Evolutionary conservation across 1,140 invertebrate genomes (phyloP).

Genomic region (Drosophila arawakana): DNA sequence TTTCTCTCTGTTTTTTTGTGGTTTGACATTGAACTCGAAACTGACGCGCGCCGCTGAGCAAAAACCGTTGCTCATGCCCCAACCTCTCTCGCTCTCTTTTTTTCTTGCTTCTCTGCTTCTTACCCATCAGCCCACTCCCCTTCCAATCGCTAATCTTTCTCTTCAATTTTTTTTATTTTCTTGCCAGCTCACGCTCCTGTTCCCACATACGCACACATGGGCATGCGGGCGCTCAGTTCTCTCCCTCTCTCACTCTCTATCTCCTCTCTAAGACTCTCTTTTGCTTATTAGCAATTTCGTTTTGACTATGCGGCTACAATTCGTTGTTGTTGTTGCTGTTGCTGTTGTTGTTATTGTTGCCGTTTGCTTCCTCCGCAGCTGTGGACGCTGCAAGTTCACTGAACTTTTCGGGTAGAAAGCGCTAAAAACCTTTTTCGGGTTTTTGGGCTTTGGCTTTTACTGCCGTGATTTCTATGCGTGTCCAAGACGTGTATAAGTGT

Average conservation of each 20-base stretch:
- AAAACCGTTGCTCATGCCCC: constrained; percentile 55
- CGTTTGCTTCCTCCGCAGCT: constrained; percentile 49
- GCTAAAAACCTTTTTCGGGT: constrained; percentile 46
- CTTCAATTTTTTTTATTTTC: not conserved
- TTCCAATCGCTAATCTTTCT: constrained; percentile 20
- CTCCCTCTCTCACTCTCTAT: constrained; percentile 28
- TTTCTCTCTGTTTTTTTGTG: constrained; percentile 61
- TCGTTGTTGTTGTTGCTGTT: constrained; percentile 25
- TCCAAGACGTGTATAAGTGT: not conserved
- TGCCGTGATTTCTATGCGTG: constrained; percentile 48
- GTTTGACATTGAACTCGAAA: constrained; percentile 84
- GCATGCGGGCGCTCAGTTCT: constrained; percentile 33
- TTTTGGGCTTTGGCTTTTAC: constrained; percentile 35
- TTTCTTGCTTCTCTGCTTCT: constrained; percentile 12
- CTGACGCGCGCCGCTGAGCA: constrained; percentile 75
- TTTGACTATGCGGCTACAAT: constrained; percentile 47
- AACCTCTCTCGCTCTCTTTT: constrained; percentile 14
- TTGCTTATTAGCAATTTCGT: constrained; percentile 71
- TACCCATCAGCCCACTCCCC: not conserved
- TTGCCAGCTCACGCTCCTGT: constrained; percentile 25
- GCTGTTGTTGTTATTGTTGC: constrained; percentile 18
- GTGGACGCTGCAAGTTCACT: constrained; percentile 70
- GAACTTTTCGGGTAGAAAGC: constrained; percentile 57
- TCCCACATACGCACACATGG: constrained; percentile 24
- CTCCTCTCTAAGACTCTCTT: constrained; percentile 21